Percentiles rank a stretch among this genome's conserved stretches.
Evolutionary conservation across 1,140 invertebrate species (phyloP).

Genomic region (Oreohelix idahoensis): DNA sequence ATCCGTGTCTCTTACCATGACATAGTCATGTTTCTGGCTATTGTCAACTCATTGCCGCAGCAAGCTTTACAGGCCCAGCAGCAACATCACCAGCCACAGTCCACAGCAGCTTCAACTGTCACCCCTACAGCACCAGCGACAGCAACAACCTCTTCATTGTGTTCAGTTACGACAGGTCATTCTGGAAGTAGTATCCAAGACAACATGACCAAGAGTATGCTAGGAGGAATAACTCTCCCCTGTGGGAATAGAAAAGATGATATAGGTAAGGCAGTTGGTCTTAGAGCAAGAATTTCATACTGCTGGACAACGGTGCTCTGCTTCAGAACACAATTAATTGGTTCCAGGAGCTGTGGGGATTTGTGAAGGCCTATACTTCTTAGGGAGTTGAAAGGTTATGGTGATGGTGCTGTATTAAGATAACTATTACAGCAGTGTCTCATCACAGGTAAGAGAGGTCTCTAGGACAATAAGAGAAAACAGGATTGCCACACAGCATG

Average conservation of each 20-base stretch:
- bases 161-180: neutral
- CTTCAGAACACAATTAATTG: too few species aligned
- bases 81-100: neutral
- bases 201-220: conserved; percentile 24
- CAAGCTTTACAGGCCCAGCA: conserved; percentile 58
- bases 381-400: too few species aligned
- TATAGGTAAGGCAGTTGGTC: neutral
- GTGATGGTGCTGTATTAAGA: too few species aligned
- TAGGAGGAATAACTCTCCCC: neutral
- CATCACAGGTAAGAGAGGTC: too few species aligned
- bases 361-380: too few species aligned
- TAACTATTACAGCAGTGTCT: too few species aligned
- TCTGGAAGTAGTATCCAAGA: neutral
- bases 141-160: neutral
- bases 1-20: conserved; percentile 94
- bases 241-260: neutral
- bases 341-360: too few species aligned
- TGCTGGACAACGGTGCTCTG: too few species aligned
- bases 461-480: too few species aligned
- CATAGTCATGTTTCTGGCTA: conserved; percentile 90
- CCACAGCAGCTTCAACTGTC: neutral
- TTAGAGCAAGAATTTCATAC: too few species aligned
- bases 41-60: conserved; percentile 85
- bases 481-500: too few species aligned
- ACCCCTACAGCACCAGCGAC: neutral